Base-by-base conservation (phyloP, 2,113 vertebrate species). In the Carassius carassius region DNA sequence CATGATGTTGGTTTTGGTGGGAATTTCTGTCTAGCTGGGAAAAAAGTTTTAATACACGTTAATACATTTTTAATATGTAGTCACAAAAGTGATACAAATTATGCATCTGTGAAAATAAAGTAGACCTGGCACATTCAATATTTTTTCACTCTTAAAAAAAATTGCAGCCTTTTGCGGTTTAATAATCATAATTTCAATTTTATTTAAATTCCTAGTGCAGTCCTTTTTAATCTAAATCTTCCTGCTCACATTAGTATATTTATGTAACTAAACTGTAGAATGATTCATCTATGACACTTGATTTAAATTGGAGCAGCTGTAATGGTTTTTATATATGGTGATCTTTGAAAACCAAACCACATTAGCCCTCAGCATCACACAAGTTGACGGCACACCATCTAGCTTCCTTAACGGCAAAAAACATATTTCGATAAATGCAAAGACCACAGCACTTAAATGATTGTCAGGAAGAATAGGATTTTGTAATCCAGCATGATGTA, bases 321-420 rank as follows among this genome's bases (percentile, higher is more conserved):
- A 84, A 86, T 83, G 44, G 60, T 67, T 80, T 32, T 92, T 86
- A 92, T 93, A 92, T 90, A 91, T 67, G 76, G 85, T 87, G 90
- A 90, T 16, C 91, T 84, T 60, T 91, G 77, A 87, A 80, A 90
- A 84, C 86, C 85, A 84, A 92, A 85, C 85, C 89, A 88, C 83
- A 82, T 84, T 54, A 85, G 58, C 41, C 74, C 41, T 67, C 60
- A 70, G 81, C 87, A 90, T 49, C 16, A 72, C 10, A 29, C 41
- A 65, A 78, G 65, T 35, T 75, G 82, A 78, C 91, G 87, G 85
- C 78, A 51, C 19, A 88, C 83, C 47, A 49, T 60, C 81, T 84
- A 88, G 89, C 87, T 16, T 87, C 0, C 29, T 60, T 91, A 83
- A 92, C 89, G 73, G 86, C 62, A 88, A 89, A 89, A 89, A 92